phyloP scores from a whole-genome alignment of 35 echinoderm and acorn worm genomes.

The Apostichopus japonicus region DNA sequence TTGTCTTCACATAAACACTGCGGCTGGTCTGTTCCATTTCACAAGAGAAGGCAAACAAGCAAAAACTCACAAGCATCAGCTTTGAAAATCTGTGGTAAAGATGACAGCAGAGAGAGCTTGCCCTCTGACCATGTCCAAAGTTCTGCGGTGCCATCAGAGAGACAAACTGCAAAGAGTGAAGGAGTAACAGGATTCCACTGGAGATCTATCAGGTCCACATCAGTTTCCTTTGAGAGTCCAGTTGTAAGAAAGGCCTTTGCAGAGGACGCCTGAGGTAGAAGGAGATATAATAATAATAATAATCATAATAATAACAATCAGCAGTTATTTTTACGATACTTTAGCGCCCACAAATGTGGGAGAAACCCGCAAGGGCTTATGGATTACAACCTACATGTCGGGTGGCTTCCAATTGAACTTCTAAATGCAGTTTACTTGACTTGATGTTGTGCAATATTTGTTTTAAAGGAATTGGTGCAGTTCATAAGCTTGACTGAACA shows the following conservation, averaged over 20 bases:
- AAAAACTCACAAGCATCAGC: slow-evolving; percentile 72
- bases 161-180: slow-evolving; percentile 66
- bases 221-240: slow-evolving; percentile 52
- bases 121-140: slow-evolving; percentile 66
- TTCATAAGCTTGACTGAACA: too few species aligned
- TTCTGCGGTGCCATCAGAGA: slow-evolving; percentile 74
- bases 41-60: not conserved
- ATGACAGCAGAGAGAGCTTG: not conserved
- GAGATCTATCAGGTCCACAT: slow-evolving; percentile 71
- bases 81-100: slow-evolving; percentile 33
- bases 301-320: too few species aligned
- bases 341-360: too few species aligned
- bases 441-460: too few species aligned
- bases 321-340: too few species aligned
- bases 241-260: slow-evolving; percentile 43
- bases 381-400: too few species aligned
- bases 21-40: too few species aligned
- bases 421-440: too few species aligned
- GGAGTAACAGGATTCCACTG: slow-evolving; percentile 79
- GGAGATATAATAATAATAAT: not conserved
- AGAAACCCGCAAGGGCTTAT: too few species aligned
- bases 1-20: too few species aligned
- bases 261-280: slow-evolving; percentile 35
- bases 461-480: too few species aligned
- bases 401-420: too few species aligned